A percentile compares a stretch with the other conserved stretches of the same genome.
These are phyloP conservation scores for Dicentrarchus labrax DNA, from an alignment of 2,113 vertebrate genomes.

Conservation along the genomic window DNA sequence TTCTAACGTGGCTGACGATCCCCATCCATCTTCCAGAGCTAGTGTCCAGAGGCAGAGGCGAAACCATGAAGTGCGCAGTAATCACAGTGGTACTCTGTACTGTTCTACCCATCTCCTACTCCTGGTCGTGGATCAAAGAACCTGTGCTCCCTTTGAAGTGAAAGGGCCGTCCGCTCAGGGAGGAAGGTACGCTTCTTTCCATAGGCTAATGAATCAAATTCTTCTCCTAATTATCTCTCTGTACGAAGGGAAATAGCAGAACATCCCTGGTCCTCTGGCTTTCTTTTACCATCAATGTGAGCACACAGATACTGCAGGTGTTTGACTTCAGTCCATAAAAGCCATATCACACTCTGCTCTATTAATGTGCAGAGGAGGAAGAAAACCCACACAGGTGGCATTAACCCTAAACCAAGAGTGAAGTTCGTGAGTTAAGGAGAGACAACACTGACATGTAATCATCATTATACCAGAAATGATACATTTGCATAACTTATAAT, in stretches of 20 bases:
- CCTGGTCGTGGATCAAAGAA: constrained; percentile 75
- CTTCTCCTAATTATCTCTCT: constrained; percentile 78
- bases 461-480: constrained; percentile 67
- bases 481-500: constrained; percentile 65
- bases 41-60: constrained; percentile 62
- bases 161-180: constrained; percentile 51
- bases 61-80: constrained; percentile 56
- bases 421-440: constrained; percentile 38
- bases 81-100: constrained; percentile 56
- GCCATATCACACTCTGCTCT: constrained; percentile 22
- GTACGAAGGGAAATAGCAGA: constrained; percentile 53
- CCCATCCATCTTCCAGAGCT: constrained; percentile 68
- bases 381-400: constrained; percentile 67
- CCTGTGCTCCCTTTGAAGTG: constrained; percentile 74
- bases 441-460: constrained; percentile 54
- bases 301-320: constrained; percentile 61
- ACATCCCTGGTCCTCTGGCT: constrained; percentile 57
- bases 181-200: constrained; percentile 64
- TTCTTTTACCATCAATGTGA: constrained; percentile 42
- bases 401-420: constrained; percentile 70
- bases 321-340: constrained; percentile 63
- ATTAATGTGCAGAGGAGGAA: constrained; percentile 64
- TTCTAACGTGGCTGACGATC: constrained; percentile 69
- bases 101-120: constrained; percentile 50
- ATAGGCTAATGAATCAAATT: constrained; percentile 81